These are phyloP conservation scores for Apeltes quadracus DNA, from an alignment of 2,113 vertebrate genomes.

Conservation along the genomic window DNA sequence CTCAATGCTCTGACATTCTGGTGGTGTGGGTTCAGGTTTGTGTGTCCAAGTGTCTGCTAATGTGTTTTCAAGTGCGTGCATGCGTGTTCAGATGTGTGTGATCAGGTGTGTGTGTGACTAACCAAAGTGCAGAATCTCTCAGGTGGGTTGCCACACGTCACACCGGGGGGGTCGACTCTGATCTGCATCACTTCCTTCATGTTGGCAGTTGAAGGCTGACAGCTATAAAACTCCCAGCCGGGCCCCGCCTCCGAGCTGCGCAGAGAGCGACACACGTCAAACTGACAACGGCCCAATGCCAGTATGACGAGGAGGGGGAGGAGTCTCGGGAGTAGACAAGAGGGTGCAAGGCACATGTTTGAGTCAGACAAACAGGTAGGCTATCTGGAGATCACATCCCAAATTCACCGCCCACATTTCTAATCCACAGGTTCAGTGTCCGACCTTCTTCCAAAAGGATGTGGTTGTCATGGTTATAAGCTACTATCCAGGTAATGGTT, in stretches of 20 bases:
- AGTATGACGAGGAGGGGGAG: constrained; percentile 81
- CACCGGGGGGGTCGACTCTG: constrained; percentile 90
- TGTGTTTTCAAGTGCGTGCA: background rate
- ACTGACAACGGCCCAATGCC: constrained; percentile 76
- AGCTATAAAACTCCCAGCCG: constrained; percentile 89
- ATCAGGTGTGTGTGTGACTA: constrained; percentile 66
- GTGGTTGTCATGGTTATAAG: constrained; percentile 8
- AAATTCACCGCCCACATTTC: constrained; percentile 6
- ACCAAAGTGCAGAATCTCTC: constrained; percentile 97
- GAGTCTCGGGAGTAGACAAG: constrained; percentile 78
- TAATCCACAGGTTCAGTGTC: background rate
- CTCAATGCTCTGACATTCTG: too few species aligned
- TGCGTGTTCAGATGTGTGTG: constrained; percentile 5
- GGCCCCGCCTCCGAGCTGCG: constrained; percentile 86
- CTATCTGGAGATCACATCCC: constrained; percentile 8
- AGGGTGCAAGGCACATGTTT: constrained; percentile 46
- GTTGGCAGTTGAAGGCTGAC: constrained; percentile 87
- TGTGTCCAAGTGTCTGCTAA: background rate
- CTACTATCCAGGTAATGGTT: background rate
- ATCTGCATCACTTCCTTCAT: constrained; percentile 93
- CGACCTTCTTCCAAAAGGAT: background rate
- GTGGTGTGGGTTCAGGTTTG: background rate
- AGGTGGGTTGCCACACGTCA: constrained; percentile 93
- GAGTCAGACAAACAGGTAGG: constrained; percentile 28
- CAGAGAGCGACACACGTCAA: constrained; percentile 89